A percentile compares a stretch with the other conserved stretches of the same genome.
Conservation (phyloP, 1,140 invertebrate genomes). For the Drosophila takahashii region DNA sequence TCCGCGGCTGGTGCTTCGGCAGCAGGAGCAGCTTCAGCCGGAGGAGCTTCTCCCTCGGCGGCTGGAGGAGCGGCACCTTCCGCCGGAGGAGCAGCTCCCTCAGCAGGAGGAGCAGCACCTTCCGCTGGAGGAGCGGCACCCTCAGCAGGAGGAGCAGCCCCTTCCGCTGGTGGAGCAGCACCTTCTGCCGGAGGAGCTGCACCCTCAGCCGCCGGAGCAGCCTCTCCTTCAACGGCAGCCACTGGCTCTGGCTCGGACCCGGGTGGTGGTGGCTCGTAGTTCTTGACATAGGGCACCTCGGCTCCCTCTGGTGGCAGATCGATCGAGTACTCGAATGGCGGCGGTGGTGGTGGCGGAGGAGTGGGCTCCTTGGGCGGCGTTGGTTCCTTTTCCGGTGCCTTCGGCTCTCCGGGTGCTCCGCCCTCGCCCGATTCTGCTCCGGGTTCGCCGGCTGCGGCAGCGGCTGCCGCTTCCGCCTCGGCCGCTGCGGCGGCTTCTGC, state of each 20-base stretch:
- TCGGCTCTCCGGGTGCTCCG: slow-evolving; percentile 85
- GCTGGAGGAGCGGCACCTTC: slow-evolving; percentile 8
- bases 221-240: slow-evolving; percentile 71
- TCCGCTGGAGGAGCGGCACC: slow-evolving; percentile 21
- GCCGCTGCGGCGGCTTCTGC: slow-evolving; percentile 74
- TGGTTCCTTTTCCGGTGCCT: slow-evolving; percentile 58
- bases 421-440: slow-evolving; percentile 65
- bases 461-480: slow-evolving; percentile 66
- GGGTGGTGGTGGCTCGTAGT: slow-evolving; percentile 83
- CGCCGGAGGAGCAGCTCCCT: slow-evolving; percentile 13
- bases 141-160: slow-evolving; percentile 14
- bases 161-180: slow-evolving; percentile 47
- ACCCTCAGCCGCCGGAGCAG: slow-evolving; percentile 49
- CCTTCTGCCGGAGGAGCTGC: slow-evolving; percentile 38
- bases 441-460: slow-evolving; percentile 58
- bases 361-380: slow-evolving; percentile 79
- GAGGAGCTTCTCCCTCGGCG: slow-evolving; percentile 24
- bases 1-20: neutral
- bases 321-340: slow-evolving; percentile 85
- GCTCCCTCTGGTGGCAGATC: slow-evolving; percentile 85
- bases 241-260: slow-evolving; percentile 84
- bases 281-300: slow-evolving; percentile 84
- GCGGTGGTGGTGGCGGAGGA: slow-evolving; percentile 84
- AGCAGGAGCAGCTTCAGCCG: slow-evolving; percentile 21
- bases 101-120: slow-evolving; percentile 12